Percentiles rank a stretch among this genome's conserved stretches.
Conservation (phyloP, 35 echinoderm and acorn worm genomes). For the Chiridota heheva region DNA sequence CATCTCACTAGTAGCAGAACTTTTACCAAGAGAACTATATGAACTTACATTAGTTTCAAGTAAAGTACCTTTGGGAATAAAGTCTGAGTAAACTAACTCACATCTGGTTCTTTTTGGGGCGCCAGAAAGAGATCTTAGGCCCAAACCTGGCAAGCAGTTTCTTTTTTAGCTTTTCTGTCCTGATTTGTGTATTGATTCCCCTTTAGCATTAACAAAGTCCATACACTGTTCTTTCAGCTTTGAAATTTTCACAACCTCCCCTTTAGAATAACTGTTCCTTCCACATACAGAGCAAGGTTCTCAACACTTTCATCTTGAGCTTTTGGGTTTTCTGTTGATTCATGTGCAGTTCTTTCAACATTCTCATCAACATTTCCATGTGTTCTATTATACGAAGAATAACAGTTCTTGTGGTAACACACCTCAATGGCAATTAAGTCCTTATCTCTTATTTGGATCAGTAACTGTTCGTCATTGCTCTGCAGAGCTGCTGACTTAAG, state of each 20-base stretch:
- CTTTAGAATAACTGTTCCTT: no score
- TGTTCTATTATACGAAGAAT: neutral
- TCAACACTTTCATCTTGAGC: no score
- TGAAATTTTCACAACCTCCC: neutral
- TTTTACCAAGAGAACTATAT: neutral
- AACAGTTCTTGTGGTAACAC: neutral
- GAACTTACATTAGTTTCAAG: neutral
- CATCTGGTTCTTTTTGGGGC: neutral
- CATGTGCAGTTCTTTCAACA: neutral
- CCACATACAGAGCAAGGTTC: no score
- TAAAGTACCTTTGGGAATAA: slow-evolving; percentile 4
- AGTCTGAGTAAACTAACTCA: neutral
- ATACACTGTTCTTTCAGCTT: neutral
- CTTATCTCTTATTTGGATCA: neutral
- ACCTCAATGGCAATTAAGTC: slow-evolving; percentile 26
- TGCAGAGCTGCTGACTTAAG: neutral
- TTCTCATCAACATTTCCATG: neutral
- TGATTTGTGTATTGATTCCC: neutral
- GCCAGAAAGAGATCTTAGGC: slow-evolving; percentile 1
- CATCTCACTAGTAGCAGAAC: slow-evolving; percentile 3
- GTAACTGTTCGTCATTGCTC: neutral
- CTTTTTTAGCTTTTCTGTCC: slow-evolving; percentile 10
- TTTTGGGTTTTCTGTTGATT: neutral
- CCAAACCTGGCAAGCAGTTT: neutral
- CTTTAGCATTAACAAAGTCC: neutral